Conservation (phyloP, 2,113 vertebrate species). For the Hippocampus guttulatus region DNA sequence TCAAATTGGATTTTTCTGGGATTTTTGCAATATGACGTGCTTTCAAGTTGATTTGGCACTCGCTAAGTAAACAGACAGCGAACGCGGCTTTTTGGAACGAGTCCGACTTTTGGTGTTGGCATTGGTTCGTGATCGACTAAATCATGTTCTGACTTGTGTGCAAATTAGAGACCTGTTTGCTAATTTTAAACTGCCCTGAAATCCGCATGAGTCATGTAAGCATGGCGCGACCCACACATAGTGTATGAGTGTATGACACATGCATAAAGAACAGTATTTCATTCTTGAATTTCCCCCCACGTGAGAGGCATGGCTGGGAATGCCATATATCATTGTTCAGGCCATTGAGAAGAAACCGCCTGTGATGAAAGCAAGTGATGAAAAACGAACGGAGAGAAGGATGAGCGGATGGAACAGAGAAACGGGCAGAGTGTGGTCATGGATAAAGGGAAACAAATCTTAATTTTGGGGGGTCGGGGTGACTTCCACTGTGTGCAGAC, state of each 20-base stretch:
- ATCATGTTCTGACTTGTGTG: too few species aligned
- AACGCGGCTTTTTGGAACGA: too few species aligned
- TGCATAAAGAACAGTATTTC: constrained; percentile 31
- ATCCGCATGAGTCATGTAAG: not conserved
- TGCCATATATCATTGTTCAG: constrained; percentile 54
- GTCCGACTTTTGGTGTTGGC: too few species aligned
- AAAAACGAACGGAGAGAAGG: constrained; percentile 39
- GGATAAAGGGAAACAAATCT: not conserved
- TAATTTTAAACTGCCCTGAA: constrained; percentile 30
- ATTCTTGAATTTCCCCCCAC: constrained; percentile 25
- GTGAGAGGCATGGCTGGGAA: constrained; percentile 30
- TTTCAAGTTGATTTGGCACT: too few species aligned
- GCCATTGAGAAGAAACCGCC: constrained; percentile 57
- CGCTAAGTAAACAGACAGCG: too few species aligned
- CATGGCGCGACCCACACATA: not conserved
- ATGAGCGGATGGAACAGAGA: constrained; percentile 46
- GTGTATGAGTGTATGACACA: not conserved
- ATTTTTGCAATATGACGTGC: too few species aligned
- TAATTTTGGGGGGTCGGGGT: too few species aligned
- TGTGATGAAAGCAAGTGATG: constrained; percentile 49
- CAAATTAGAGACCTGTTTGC: not conserved
- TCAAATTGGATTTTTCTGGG: too few species aligned
- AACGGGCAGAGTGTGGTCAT: constrained; percentile 26
- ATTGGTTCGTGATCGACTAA: too few species aligned
- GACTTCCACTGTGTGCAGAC: constrained; percentile 26